Conservation (phyloP, 2,888 invertebrate species). For the Caenorhabditis panamensis region DNA sequence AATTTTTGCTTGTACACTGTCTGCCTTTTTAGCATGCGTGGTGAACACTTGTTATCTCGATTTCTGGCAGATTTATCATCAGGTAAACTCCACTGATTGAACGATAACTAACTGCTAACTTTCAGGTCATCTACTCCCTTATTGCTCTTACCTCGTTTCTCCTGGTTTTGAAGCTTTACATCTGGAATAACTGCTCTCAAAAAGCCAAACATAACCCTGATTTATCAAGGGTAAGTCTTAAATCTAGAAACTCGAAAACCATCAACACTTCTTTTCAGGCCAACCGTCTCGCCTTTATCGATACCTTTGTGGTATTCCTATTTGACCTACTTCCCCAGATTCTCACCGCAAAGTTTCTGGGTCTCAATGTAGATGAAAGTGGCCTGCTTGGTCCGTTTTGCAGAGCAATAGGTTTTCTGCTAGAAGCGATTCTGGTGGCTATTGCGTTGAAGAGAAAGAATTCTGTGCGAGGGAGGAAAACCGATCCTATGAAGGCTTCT, state of each 20-base stretch:
- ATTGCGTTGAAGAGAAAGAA: no score
- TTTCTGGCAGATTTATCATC: neutral
- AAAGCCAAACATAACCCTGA: neutral
- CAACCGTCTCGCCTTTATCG: slow-evolving; percentile 14
- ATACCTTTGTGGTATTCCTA: slow-evolving; percentile 4
- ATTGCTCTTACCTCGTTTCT: neutral
- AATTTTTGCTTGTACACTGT: no score
- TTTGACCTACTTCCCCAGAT: slow-evolving; percentile 31
- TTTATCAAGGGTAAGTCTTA: slow-evolving; percentile 3
- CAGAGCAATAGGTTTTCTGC: no score
- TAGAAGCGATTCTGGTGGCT: no score
- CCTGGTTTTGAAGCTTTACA: slow-evolving; percentile 9
- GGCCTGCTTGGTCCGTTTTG: no score
- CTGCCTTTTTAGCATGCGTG: neutral
- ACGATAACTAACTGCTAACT: neutral
- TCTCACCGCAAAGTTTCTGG: no score
- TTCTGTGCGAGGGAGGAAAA: no score
- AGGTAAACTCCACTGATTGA: no score
- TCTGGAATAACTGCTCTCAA: slow-evolving; percentile 27
- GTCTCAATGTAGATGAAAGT: no score
- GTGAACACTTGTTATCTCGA: neutral
- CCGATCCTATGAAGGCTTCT: neutral
- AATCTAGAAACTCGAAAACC: neutral
- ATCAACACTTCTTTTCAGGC: no score
- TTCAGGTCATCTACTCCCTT: neutral